Evolutionary conservation across 2,113 vertebrate species (phyloP).

Genomic region (Caranx ignobilis): DNA sequence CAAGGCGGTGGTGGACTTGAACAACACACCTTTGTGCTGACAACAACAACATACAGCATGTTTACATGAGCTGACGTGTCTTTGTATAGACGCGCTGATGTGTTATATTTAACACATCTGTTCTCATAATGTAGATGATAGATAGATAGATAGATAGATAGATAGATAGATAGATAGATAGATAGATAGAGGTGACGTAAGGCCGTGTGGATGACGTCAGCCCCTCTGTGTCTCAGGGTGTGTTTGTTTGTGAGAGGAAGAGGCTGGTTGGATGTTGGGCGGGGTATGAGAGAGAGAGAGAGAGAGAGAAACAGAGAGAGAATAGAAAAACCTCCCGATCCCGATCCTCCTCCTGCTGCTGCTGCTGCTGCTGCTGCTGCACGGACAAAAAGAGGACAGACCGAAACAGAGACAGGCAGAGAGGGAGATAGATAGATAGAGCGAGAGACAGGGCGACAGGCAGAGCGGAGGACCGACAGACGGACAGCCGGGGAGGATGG

Average conservation of each 20-base stretch:
- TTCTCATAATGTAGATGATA: too few species aligned
- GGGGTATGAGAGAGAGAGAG: constrained; percentile 60
- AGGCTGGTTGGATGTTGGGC: constrained; percentile 74
- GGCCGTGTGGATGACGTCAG: constrained; percentile 64
- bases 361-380: constrained; percentile 28
- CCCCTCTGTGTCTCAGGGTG: constrained; percentile 63
- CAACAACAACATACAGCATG: too few species aligned
- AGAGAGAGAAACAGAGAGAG: constrained; percentile 23
- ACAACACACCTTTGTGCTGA: too few species aligned
- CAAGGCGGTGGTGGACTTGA: too few species aligned
- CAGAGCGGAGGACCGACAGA: constrained; percentile 3
- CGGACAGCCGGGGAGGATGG: constrained; percentile 64
- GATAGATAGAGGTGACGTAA: constrained; percentile 52
- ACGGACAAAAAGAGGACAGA: not conserved
- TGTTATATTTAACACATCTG: too few species aligned
- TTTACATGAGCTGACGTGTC: too few species aligned
- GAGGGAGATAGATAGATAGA: not conserved
- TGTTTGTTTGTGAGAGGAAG: constrained; percentile 79
- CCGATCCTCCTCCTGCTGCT: not conserved
- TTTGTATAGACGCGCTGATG: too few species aligned
- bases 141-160: too few species aligned
- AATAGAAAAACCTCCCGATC: not conserved
- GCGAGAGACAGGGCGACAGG: not conserved
- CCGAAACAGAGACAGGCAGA: not conserved
- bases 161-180: not conserved